A percentile compares a stretch with the other conserved stretches of the same genome.
These are phyloP conservation scores for Synchiropus splendidus DNA, from an alignment of 2,113 vertebrate species.

Conservation along the genomic window DNA sequence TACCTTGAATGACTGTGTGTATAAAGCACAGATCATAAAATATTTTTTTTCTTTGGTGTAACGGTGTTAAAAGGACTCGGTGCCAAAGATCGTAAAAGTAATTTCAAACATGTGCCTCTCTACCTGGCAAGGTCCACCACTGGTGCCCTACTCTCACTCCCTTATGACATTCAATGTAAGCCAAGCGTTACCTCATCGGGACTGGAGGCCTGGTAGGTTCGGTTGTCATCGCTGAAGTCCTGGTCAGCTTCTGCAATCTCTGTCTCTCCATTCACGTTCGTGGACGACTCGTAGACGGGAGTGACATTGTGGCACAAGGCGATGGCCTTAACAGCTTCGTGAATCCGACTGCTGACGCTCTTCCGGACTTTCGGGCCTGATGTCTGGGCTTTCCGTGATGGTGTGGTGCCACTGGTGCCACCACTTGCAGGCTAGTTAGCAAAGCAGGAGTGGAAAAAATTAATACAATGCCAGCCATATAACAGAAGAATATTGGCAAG, in stretches of 20 bases:
- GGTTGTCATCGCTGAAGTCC: conserved; percentile 88
- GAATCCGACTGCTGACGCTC: conserved; percentile 85
- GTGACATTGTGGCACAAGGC: conserved; percentile 95
- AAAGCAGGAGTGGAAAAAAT: too few species aligned
- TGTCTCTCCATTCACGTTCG: conserved; percentile 61
- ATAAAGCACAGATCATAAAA: too few species aligned
- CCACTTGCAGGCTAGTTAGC: conserved; percentile 30
- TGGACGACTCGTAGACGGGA: conserved; percentile 80
- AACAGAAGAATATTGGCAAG: too few species aligned
- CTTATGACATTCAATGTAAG: too few species aligned
- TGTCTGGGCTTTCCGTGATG: conserved; percentile 64
- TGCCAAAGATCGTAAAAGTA: too few species aligned
- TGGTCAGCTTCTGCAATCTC: conserved; percentile 87
- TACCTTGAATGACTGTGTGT: too few species aligned
- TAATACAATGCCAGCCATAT: too few species aligned
- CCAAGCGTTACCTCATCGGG: conserved; percentile 81
- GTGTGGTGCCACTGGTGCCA: conserved; percentile 54
- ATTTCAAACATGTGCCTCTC: too few species aligned
- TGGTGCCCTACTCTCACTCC: too few species aligned
- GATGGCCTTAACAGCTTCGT: conserved; percentile 91
- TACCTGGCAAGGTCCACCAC: too few species aligned
- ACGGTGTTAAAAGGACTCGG: too few species aligned
- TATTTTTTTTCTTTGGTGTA: too few species aligned
- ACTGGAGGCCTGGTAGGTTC: conserved; percentile 94
- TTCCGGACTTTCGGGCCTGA: conserved; percentile 84